Conservation (phyloP, 2,113 vertebrate genomes). For the Chaetura pelagica region DNA sequence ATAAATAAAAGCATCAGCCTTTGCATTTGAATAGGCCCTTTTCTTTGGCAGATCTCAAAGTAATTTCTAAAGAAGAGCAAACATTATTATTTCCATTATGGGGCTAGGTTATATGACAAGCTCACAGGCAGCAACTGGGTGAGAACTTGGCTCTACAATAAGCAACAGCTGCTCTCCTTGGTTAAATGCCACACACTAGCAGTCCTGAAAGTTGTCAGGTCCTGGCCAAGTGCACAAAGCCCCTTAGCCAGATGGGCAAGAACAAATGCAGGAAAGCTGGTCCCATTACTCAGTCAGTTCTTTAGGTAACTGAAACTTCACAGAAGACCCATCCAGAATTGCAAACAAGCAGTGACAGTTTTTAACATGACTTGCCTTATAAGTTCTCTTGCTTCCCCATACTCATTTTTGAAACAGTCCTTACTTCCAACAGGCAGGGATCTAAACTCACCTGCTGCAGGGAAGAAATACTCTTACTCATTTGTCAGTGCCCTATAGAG, state of each 20-base stretch:
- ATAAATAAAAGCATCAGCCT: conserved; percentile 61
- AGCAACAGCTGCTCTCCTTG: conserved; percentile 50
- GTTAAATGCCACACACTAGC: conserved; percentile 49
- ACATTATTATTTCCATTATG: conserved; percentile 10
- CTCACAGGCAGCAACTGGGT: background rate
- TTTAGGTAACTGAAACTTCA: background rate
- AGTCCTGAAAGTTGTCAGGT: background rate
- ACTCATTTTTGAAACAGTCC: background rate
- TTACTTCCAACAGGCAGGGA: background rate
- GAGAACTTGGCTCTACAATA: conserved; percentile 14
- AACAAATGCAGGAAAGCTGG: background rate
- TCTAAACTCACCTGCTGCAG: background rate
- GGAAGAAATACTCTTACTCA: background rate
- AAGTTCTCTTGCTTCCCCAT: background rate
- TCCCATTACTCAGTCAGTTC: background rate
- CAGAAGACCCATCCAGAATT: background rate
- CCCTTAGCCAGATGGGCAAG: conserved; percentile 18
- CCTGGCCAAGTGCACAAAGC: background rate
- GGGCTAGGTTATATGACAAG: conserved; percentile 16
- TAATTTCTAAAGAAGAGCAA: conserved; percentile 54
- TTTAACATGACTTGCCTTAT: background rate
- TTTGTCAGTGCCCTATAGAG: background rate
- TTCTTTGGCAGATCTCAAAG: conserved; percentile 53
- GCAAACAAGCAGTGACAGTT: background rate
- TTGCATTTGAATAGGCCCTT: conserved; percentile 53